These are phyloP conservation scores for Palythoa caribaeorum DNA, from an alignment of 92 coral and sea anemone species.

Conservation along the genomic window DNA sequence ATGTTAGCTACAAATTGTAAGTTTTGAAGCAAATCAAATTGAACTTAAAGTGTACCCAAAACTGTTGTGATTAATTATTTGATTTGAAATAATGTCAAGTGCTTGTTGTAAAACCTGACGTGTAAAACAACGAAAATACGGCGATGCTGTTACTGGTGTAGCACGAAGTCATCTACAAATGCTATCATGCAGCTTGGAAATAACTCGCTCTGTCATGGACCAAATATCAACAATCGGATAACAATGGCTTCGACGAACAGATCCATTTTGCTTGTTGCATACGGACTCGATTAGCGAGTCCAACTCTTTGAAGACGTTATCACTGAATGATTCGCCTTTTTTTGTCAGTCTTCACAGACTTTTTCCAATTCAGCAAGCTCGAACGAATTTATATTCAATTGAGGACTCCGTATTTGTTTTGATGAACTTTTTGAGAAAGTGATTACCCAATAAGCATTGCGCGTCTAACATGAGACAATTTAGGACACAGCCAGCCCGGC, in stretches of 20 bases:
- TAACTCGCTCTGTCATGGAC: constrained; percentile 32
- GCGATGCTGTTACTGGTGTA: constrained; percentile 16
- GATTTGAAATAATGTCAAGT: neutral
- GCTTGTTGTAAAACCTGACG: neutral
- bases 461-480: too few relatives aligned
- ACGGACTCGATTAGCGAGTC: neutral
- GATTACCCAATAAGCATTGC: too few relatives aligned
- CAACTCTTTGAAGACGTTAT: constrained; percentile 30
- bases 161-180: constrained; percentile 32
- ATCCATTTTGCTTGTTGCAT: constrained; percentile 11
- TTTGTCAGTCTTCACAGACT: neutral
- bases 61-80: neutral
- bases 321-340: constrained; percentile 20
- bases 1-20: too few relatives aligned
- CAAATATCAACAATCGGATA: constrained; percentile 32
- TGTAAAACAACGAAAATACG: neutral
- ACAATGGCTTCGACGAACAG: constrained; percentile 16
- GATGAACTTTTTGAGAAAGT: too few relatives aligned
- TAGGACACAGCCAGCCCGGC: too few relatives aligned
- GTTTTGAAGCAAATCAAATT: too few relatives aligned
- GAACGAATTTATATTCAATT: too few relatives aligned
- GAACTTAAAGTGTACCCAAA: neutral
- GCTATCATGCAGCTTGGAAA: constrained; percentile 12
- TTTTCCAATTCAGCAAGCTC: too few relatives aligned
- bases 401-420: too few relatives aligned